Base-by-base conservation (phyloP, 2,797 vertebrate genomes). In the Sphenodon punctatus region DNA sequence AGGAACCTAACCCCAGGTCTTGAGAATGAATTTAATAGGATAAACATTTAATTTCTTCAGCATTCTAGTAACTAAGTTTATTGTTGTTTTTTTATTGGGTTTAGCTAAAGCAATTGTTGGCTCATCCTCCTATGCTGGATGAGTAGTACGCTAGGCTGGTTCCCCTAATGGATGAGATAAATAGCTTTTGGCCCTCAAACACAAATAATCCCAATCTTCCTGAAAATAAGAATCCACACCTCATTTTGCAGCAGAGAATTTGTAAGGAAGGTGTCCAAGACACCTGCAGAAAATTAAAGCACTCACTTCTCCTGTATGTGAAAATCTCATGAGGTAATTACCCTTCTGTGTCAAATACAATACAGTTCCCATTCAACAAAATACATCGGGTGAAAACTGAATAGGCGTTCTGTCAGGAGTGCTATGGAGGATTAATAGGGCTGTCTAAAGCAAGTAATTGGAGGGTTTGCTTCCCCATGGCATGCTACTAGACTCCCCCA, bases 201-300 rank as follows among this genome's bases (percentile, higher is more conserved):
- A 73, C 71, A 92, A 88, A 84, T 72, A 45, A 75, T 76, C 78
- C 65, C 74, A 75, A 65, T 67, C 80, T 77, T 80, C 68, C 45
- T 85, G 72, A 75, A 84, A 91, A 77, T 45, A 90, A 87, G 91
- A 94, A 92, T 86, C 87, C 2, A 27, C 75, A 89, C 90, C 85
- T 95, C 85, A 78, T 93, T 91, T 91, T 75, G 81, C 87, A 84
- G 75, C 75, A 82, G 55, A 80, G 64, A 89, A 87, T 93, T 89
- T 90, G 48, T 67, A 45, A 87, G 71, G 85, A 88, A 82, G 86
- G 75, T 80, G 76, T 89, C 92, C 92, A 92, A 92, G 92, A 87
- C 92, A 95, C 95, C 95, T 96, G 94, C 89, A 92, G 90, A 95
- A 96, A 95, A 95, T 94, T 91, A 92, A 93, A 93, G 80, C 84